Percentiles rank a stretch among this genome's conserved stretches.
Conservation (phyloP, 2,113 vertebrate species). For the Rhinopomastus cyanomelas region DNA sequence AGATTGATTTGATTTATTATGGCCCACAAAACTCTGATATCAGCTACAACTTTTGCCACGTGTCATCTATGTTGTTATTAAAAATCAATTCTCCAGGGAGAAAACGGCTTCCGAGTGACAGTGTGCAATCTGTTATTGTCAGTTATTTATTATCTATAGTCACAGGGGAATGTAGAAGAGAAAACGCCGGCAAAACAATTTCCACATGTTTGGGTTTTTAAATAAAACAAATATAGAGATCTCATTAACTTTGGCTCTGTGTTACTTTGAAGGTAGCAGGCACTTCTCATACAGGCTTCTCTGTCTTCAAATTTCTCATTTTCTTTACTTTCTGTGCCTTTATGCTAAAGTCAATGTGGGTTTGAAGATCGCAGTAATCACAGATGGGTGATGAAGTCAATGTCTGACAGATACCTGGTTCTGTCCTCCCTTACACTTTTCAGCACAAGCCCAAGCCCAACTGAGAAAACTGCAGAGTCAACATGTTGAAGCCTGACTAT, state of each 20-base stretch:
- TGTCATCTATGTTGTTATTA: slow-evolving; percentile 79
- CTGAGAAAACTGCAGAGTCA: neutral
- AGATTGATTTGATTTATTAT: slow-evolving; percentile 73
- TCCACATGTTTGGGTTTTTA: neutral
- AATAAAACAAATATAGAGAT: neutral
- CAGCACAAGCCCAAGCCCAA: neutral
- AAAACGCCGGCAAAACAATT: slow-evolving; percentile 71
- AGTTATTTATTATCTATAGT: slow-evolving; percentile 70
- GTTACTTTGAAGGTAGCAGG: neutral
- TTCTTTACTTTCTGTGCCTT: neutral
- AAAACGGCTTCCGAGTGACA: slow-evolving; percentile 61
- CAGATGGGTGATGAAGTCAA: neutral
- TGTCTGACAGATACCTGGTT: neutral
- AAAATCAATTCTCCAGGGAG: slow-evolving; percentile 76
- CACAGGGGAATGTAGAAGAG: slow-evolving; percentile 57
- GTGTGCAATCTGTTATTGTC: slow-evolving; percentile 76
- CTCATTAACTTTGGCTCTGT: neutral
- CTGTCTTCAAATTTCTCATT: neutral
- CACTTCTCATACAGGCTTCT: neutral
- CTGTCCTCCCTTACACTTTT: neutral
- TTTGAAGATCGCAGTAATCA: neutral
- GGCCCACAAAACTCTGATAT: slow-evolving; percentile 71
- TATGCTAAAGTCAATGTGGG: neutral
- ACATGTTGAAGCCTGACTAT: neutral
- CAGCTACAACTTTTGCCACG: slow-evolving; percentile 71